A percentile compares a stretch with the other conserved stretches of the same genome.
Conservation (phyloP, 2,888 invertebrate species). For the Frankliniella fusca region DNA sequence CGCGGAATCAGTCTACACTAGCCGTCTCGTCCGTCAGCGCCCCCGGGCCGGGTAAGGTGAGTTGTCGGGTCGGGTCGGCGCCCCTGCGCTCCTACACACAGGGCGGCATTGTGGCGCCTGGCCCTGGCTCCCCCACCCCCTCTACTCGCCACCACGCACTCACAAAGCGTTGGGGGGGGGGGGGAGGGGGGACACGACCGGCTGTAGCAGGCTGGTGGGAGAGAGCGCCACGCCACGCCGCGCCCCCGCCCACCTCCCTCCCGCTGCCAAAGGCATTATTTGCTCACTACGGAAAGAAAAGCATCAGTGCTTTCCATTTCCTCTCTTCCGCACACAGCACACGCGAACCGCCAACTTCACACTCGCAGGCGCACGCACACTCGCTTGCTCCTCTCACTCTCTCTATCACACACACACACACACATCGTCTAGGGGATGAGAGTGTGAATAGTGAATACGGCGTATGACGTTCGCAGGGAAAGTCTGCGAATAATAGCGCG, state of each 20-base stretch:
- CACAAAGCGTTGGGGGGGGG: neutral
- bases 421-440: neutral
- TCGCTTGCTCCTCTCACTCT: neutral
- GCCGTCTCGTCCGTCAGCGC: too few relatives aligned
- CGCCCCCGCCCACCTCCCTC: neutral
- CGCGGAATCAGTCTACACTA: too few relatives aligned
- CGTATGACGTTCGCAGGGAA: too few relatives aligned
- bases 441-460: too few relatives aligned
- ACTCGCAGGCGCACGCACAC: neutral
- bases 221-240: neutral
- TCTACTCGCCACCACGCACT: neutral
- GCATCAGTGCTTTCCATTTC: conserved; percentile 5
- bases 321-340: neutral
- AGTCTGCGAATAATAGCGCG: too few relatives aligned
- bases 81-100: too few relatives aligned
- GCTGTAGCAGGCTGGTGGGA: neutral
- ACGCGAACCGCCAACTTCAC: neutral
- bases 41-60: too few relatives aligned
- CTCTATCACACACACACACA: neutral
- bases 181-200: neutral
- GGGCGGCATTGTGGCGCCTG: too few relatives aligned
- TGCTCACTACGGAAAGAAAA: neutral
- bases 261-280: neutral
- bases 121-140: neutral
- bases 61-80: too few relatives aligned